Evolutionary conservation across 2,888 invertebrate species (phyloP).

Genomic region (Platypus cylindrus): DNA sequence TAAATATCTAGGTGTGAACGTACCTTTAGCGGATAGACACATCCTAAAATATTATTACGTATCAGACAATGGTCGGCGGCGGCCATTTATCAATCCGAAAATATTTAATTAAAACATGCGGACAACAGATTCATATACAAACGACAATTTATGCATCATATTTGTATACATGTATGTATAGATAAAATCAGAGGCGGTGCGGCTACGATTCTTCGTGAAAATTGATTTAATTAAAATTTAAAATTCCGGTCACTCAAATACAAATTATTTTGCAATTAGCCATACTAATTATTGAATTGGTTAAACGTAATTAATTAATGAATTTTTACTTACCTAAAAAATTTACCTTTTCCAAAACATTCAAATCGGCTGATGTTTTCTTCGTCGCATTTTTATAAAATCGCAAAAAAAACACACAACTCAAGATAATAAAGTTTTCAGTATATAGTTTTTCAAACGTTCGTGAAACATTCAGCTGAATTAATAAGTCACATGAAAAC

Average conservation of each 20-base stretch:
- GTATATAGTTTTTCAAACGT: constrained; percentile 12
- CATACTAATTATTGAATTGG: no score
- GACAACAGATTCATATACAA: constrained; percentile 38
- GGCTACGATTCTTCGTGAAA: constrained; percentile 16
- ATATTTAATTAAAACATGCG: constrained; percentile 40
- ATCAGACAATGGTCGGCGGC: constrained; percentile 31
- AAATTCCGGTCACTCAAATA: constrained; percentile 10
- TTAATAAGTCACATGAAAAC: constrained; percentile 12
- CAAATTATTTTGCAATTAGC: no score
- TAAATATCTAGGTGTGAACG: no score
- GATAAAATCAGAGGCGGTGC: constrained; percentile 16
- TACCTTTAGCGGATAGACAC: no score
- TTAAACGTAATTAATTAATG: no score
- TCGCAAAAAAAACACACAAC: no score
- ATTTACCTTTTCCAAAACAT: constrained; percentile 12
- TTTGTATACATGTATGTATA: constrained; percentile 9
- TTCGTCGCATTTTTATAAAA: constrained; percentile 16
- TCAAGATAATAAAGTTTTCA: no score
- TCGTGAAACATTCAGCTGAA: constrained; percentile 12
- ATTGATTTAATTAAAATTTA: constrained; percentile 18
- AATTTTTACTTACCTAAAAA: no score
- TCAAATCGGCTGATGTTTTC: constrained; percentile 14
- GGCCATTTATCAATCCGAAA: constrained; percentile 37
- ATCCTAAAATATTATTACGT: no score
- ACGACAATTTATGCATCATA: constrained; percentile 34